phyloP scores from a whole-genome alignment of 2,113 vertebrate genomes.

The Laticauda colubrina region DNA sequence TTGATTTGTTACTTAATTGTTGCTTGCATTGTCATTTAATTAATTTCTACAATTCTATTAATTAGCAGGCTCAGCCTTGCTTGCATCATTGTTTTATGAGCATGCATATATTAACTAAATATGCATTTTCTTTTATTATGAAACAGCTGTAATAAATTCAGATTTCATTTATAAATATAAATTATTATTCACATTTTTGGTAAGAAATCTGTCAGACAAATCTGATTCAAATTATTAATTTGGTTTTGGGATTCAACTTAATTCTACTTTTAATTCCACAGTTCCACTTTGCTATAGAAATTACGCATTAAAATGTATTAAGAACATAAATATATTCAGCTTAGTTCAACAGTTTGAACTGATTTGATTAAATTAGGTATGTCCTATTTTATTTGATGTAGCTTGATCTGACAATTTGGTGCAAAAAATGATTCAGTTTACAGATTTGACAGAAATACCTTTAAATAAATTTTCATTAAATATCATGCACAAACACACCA shows the following conservation, averaged over 20 bases:
- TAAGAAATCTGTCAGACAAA: background rate
- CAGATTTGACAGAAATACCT: background rate
- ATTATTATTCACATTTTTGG: background rate
- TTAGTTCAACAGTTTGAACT: background rate
- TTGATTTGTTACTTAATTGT: slow-evolving; percentile 16
- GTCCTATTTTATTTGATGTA: background rate
- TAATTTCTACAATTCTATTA: background rate
- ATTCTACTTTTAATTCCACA: background rate
- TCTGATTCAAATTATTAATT: background rate
- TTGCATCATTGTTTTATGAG: background rate
- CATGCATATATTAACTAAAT: background rate
- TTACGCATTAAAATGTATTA: background rate
- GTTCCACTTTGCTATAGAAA: background rate
- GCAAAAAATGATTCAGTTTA: background rate
- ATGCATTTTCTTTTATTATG: no score
- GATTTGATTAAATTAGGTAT: background rate
- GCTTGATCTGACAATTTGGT: background rate
- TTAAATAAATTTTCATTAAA: background rate
- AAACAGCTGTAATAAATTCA: background rate
- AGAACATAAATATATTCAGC: background rate
- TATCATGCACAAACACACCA: background rate
- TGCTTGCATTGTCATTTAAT: background rate
- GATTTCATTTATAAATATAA: background rate
- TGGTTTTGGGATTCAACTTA: background rate
- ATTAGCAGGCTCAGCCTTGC: background rate